These are phyloP conservation scores for Acromyrmex echinatior DNA, from an alignment of 1,140 invertebrate species.

Conservation along the genomic window DNA sequence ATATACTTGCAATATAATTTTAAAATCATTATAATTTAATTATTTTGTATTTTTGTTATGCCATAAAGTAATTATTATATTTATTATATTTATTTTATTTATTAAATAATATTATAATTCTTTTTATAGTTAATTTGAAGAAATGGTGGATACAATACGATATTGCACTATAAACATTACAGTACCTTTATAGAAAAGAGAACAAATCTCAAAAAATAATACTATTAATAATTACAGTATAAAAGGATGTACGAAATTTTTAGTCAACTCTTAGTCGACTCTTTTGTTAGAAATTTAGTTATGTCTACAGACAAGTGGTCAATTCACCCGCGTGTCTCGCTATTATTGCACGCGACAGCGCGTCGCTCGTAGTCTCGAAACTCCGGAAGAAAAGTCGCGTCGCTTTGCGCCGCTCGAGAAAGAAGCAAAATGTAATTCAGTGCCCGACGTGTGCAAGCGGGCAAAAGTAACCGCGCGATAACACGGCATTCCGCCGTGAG, in stretches of 20 bases:
- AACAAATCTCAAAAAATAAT: not conserved
- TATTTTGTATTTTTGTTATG: not conserved
- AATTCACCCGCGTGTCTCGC: not conserved
- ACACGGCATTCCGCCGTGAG: slow-evolving; percentile 71
- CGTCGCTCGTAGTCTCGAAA: slow-evolving; percentile 15
- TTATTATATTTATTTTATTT: too few species aligned
- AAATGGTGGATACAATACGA: not conserved
- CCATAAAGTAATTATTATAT: too few species aligned
- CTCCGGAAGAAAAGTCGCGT: slow-evolving; percentile 23
- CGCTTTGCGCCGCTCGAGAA: not conserved
- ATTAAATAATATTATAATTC: too few species aligned
- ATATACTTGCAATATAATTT: not conserved
- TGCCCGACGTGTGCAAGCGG: slow-evolving; percentile 55
- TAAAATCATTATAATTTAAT: not conserved
- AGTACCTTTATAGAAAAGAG: not conserved
- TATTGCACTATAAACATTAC: not conserved
- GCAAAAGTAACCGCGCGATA: slow-evolving; percentile 71
- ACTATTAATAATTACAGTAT: not conserved
- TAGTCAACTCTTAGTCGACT: not conserved
- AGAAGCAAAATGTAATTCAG: slow-evolving; percentile 70
- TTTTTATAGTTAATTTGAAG: too few species aligned
- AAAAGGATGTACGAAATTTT: slow-evolving; percentile 3
- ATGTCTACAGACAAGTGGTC: not conserved
- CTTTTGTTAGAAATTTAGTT: slow-evolving; percentile 4
- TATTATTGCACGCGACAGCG: slow-evolving; percentile 17